Base-by-base conservation (phyloP, 2,113 vertebrate species). In the Melozone crissalis region DNA sequence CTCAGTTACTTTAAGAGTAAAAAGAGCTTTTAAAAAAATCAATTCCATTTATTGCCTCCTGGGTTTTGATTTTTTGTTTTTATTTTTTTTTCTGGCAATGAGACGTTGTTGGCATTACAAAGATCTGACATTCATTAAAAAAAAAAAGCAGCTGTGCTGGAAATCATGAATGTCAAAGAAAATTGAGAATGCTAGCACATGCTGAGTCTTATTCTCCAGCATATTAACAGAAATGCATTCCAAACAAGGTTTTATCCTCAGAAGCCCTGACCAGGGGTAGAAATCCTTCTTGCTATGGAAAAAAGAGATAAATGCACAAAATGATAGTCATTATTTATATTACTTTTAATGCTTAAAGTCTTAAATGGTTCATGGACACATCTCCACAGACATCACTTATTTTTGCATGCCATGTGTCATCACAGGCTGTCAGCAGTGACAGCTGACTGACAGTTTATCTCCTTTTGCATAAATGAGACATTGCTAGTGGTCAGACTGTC, bases 121-220 rank as follows among this genome's bases (percentile, higher is more conserved):
- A 92, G 41, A 85, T 74, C 17, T 85, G 76, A 92, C 52, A 91
- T 15, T 72, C 44, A 73, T 54, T 62, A 12, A 27, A 81, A 85
- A 52, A 35, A 11, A 51, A 11, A 51, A 44, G 13, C 51, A 82
- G 55, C 68, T 84, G 52, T 75, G 41, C 62, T 89, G 80, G 55
- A 93, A 90, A 89, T 87, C 43, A 94, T n/a, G n/a, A 92, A 94
- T 47, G 87, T 87, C 89, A 94, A 81, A 84, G 67, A 84, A 95
- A 94, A 92, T 11, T 80, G 77, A 91, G 78, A 94, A 92, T 47
- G 15, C 37, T 77, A 96, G 54, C 68, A 91, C 71, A 89, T 52
- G 77, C 77, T 71, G 44, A 86, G 49, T 78, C 87, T 71, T 89
- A 41, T 28, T 90, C 88, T 86, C 51, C 58, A 85, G 69, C 33